Evolutionary conservation across 2,888 invertebrate genomes (phyloP).

Genomic region (Melinaea marsaeus): DNA sequence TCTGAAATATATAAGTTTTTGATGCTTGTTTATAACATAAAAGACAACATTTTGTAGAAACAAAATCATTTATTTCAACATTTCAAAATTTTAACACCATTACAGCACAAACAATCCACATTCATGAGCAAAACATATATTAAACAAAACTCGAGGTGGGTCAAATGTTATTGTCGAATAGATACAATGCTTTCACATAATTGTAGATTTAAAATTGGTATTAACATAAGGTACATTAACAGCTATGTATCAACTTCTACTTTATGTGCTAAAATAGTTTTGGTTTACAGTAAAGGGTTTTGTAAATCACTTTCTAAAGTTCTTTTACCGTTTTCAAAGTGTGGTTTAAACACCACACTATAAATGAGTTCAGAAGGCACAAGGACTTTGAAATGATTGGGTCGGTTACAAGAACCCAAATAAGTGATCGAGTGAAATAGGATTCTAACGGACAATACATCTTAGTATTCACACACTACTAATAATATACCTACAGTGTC

Average conservation of each 20-base stretch:
- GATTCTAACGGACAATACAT: conserved; percentile 24
- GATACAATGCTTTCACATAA: conserved; percentile 28
- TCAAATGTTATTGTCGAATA: conserved; percentile 51
- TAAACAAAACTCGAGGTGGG: conserved; percentile 50
- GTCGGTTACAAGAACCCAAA: conserved; percentile 20
- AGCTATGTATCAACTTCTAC: conserved; percentile 15
- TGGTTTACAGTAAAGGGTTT: conserved; percentile 14
- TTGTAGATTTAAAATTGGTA: conserved; percentile 21
- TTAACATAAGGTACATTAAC: conserved; percentile 18
- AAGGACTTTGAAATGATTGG: conserved; percentile 34
- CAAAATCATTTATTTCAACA: conserved; percentile 49
- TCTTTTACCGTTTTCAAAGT: conserved; percentile 7
- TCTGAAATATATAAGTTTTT: too few species aligned
- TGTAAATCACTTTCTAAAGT: conserved; percentile 17
- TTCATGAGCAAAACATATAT: conserved; percentile 51
- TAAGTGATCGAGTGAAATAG: conserved; percentile 11
- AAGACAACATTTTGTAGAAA: conserved; percentile 9
- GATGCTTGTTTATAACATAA: too few species aligned
- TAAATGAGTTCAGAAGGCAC: conserved; percentile 38
- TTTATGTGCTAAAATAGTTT: conserved; percentile 18
- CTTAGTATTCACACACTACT: conserved; percentile 24
- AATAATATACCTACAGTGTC: conserved; percentile 18
- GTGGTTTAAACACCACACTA: conserved; percentile 26
- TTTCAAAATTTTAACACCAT: conserved; percentile 45
- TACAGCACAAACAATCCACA: conserved; percentile 31